Base-by-base conservation (phyloP, 2,797 vertebrate genomes). In the Melanogrammus aeglefinus region DNA sequence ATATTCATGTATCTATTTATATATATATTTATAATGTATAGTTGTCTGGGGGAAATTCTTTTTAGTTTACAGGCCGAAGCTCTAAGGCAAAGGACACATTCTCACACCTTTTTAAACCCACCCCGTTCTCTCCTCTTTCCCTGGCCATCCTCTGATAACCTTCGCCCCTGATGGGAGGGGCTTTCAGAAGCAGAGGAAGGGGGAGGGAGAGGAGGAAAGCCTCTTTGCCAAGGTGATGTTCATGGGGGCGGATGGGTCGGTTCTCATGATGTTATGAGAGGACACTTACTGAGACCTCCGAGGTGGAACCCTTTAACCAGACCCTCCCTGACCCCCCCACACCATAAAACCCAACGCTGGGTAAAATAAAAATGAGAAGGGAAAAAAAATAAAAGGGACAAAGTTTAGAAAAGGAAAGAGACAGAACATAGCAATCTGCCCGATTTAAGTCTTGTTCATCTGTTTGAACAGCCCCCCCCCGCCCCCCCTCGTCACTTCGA, bases 11-110 rank as follows among this genome's bases (percentile, higher is more conserved):
- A 88, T 91, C 78, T 91, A 86, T 88, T 79, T 86, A 86, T 87
- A 83, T 80, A 88, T 90, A 89, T 87, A 83, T 80, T 88, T 90
- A 89, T 88, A 91, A 91, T 92, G 89, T 93, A 92, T 91, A 90
- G 90, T 91, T 89, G 88, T 83, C 78, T 82, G 88, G 85, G 81
- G 86, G n/a, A 6, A 35, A 35, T 83, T 88, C 87, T 87, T 79
- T 86, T 86, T 87, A 89, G 86, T 90, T 82, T 86, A 92, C 91
- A 92, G 91, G 81, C 90, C 91, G 80, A 84, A 88, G 89, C 91
- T 84, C 88, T 95, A 94, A 95, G 94, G 95, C 94, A 93, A 92
- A 91, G 79, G 88, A 84, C 85, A 75, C 85, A 90, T 88, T 86
- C 84, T 88, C 88, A 89, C 87, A 88, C 83, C 79, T 87, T 80